Base-by-base conservation (phyloP, 2,797 vertebrate genomes). In the Myiotriccus ornatus region DNA sequence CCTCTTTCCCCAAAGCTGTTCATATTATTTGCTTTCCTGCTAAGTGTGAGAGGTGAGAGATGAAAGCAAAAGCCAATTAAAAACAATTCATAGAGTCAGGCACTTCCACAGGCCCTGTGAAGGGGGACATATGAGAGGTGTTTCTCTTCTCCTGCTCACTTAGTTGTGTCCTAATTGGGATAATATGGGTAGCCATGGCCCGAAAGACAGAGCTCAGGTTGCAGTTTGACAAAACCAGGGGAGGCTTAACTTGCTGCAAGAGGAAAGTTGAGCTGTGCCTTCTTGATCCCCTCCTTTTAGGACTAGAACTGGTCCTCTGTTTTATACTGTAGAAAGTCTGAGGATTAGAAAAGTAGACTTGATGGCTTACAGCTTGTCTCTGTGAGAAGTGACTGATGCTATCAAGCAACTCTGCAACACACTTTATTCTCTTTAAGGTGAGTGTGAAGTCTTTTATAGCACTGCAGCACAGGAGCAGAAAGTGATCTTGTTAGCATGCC, bases 131-230 rank as follows among this genome's bases (percentile, higher is more conserved):
- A 35, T 4, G 60, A 75, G 84, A 92, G 41, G 28, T 79, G 74
- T 93, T 93, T 93, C 82, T 89, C 28, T 89, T 94, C 65, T 76
- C 65, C 47, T 56, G 27, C 68, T 55, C 69, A 23, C 65, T 87
- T 62, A 41, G 12, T 73, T 93, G 81, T 93, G 65, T 62, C 55
- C 55, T 95, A 94, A 96, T 84, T 96, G 82, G 69, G 27, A 14
- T 46, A 81, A 90, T 91, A 43, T 17, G 82, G 67, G 92, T 95
- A 92, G 78, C 68, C 5, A 15, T 67, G 46, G 74, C 56, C 21
- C 0, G 0, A 85, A 83, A 84, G 52, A 46, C 86, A 85, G 55
- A 76, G 84, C 69, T 93, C 93, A 85, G 35, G 55, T 59, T 94
- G 84, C 89, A 81, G 44, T 39, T 81, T 76, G 79, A 75, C 71